A percentile compares a stretch with the other conserved stretches of the same genome.
These are phyloP conservation scores for Drosophila rufa DNA, from an alignment of 1,140 invertebrate genomes.

Conservation along the genomic window DNA sequence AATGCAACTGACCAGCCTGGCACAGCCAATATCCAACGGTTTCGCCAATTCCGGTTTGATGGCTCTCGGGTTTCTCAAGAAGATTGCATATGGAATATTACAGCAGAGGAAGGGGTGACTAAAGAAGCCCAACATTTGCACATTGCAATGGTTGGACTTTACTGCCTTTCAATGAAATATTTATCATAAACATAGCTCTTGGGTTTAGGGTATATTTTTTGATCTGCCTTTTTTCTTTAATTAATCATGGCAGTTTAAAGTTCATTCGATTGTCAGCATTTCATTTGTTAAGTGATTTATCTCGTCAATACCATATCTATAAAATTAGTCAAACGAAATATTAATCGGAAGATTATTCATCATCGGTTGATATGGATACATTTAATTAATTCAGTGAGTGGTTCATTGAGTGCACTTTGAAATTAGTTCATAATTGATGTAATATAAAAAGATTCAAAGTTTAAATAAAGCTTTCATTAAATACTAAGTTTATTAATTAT, in stretches of 20 bases:
- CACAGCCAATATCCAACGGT: slow-evolving; percentile 39
- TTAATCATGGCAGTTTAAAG: background rate
- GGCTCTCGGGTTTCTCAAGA: slow-evolving; percentile 41
- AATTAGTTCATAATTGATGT: background rate
- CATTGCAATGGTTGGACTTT: background rate
- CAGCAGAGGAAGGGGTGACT: slow-evolving; percentile 14
- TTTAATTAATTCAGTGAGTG: slow-evolving; percentile 10
- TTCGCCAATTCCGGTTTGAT: slow-evolving; percentile 48
- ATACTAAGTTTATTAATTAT: background rate
- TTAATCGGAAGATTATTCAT: slow-evolving; percentile 16
- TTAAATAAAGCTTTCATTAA: too few species aligned
- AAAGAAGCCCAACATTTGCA: slow-evolving; percentile 2
- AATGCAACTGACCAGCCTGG: slow-evolving; percentile 45
- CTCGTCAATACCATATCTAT: background rate
- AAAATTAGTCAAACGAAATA: slow-evolving; percentile 11
- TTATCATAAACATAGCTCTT: background rate
- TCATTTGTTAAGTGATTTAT: slow-evolving; percentile 9
- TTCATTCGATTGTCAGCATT: slow-evolving; percentile 13
- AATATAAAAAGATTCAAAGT: background rate
- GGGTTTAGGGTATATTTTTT: background rate
- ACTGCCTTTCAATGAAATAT: slow-evolving; percentile 12
- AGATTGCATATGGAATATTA: slow-evolving; percentile 60
- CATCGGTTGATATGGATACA: background rate
- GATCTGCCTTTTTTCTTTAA: background rate
- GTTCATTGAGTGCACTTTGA: background rate